These are phyloP conservation scores for Plebejus anna DNA, from an alignment of 2,888 invertebrate genomes.

Conservation along the genomic window DNA sequence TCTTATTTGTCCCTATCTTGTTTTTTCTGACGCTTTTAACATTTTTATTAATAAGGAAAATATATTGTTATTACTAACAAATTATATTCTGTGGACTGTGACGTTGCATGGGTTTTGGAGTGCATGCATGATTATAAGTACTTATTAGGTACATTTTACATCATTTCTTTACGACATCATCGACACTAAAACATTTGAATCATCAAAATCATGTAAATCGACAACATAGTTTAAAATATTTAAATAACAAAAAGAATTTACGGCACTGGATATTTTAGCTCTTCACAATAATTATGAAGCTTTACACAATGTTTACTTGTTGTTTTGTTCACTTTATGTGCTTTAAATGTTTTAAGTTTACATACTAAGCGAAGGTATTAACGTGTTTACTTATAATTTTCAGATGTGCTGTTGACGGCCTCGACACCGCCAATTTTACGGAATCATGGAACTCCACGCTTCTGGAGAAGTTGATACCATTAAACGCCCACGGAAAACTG, in stretches of 20 bases:
- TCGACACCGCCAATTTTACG: slow-evolving; percentile 75
- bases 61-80: neutral
- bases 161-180: neutral
- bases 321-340: slow-evolving; percentile 14
- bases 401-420: slow-evolving; percentile 80
- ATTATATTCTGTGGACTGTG: neutral
- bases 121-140: neutral
- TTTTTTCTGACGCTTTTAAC: slow-evolving; percentile 3
- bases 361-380: neutral
- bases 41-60: neutral
- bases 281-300: slow-evolving; percentile 10
- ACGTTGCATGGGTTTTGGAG: neutral
- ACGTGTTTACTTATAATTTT: slow-evolving; percentile 44
- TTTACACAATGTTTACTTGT: neutral
- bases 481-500: slow-evolving; percentile 75
- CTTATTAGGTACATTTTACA: neutral
- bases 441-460: slow-evolving; percentile 78
- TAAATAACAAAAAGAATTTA: neutral
- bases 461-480: slow-evolving; percentile 79
- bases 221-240: neutral
- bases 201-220: neutral
- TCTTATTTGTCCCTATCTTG: neutral
- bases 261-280: neutral
- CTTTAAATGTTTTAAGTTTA: slow-evolving; percentile 7
- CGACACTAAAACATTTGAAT: neutral